These are phyloP conservation scores for Phyllopteryx taeniolatus DNA, from an alignment of 2,113 vertebrate species.

Conservation along the genomic window DNA sequence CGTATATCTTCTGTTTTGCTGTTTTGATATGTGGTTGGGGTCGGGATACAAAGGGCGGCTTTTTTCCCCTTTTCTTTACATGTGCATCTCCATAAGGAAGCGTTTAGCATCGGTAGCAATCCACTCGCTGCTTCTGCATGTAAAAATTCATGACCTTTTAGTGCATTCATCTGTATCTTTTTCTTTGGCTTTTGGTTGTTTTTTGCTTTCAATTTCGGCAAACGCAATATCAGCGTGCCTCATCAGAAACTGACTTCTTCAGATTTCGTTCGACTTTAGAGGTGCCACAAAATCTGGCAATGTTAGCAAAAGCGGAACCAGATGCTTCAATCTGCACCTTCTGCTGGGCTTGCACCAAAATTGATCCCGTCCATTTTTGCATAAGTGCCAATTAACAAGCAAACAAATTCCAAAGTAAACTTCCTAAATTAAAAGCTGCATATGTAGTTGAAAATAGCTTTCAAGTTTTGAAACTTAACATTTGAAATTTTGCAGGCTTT, in stretches of 20 bases:
- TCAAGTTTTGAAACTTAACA: background rate
- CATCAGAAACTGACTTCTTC: no score
- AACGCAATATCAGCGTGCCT: background rate
- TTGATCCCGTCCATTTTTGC: background rate
- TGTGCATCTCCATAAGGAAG: slow-evolving; percentile 35
- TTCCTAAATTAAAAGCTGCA: background rate
- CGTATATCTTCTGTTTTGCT: slow-evolving; percentile 1
- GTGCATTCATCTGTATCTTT: no score
- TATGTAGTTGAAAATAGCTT: background rate
- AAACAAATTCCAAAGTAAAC: background rate
- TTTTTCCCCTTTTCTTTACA: slow-evolving; percentile 19
- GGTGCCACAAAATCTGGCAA: background rate
- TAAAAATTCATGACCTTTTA: slow-evolving; percentile 35
- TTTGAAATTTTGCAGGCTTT: slow-evolving; percentile 25
- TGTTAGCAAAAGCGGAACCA: background rate
- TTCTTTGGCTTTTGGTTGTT: no score
- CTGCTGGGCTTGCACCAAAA: background rate
- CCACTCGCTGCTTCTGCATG: slow-evolving; percentile 26
- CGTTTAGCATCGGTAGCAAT: slow-evolving; percentile 38
- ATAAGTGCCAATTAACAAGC: background rate
- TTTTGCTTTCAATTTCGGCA: background rate
- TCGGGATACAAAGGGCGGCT: background rate
- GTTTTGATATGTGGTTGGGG: slow-evolving; percentile 7
- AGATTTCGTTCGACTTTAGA: background rate
- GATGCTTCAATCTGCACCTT: background rate